phyloP scores from a whole-genome alignment of 2,888 invertebrate species.

The Elgonia sp. region DNA sequence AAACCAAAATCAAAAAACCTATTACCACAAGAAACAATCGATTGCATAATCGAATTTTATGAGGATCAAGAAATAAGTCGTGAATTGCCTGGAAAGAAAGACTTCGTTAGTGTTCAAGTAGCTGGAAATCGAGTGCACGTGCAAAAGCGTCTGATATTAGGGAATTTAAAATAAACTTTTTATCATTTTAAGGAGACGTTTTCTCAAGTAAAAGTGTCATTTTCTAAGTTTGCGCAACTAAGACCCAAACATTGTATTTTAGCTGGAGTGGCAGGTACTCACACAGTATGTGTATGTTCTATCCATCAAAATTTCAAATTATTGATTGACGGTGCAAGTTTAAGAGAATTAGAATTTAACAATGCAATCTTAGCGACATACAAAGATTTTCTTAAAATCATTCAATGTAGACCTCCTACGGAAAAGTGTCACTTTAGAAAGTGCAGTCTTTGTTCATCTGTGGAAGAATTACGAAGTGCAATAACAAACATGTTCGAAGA shows the following conservation, averaged over 20 bases:
- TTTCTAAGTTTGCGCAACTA: slow-evolving; percentile 43
- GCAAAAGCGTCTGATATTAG: slow-evolving; percentile 23
- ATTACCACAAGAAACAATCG: slow-evolving; percentile 22
- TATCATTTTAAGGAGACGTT: slow-evolving; percentile 5
- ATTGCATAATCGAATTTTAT: slow-evolving; percentile 5
- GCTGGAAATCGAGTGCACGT: not conserved
- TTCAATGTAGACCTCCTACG: slow-evolving; percentile 18
- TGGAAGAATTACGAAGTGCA: not conserved
- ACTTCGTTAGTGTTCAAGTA: slow-evolving; percentile 13
- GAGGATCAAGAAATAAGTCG: slow-evolving; percentile 24
- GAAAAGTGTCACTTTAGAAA: slow-evolving; percentile 46
- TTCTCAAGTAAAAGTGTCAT: slow-evolving; percentile 17
- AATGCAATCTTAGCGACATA: not conserved
- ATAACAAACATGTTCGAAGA: slow-evolving; percentile 8
- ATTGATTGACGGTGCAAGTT: slow-evolving; percentile 15
- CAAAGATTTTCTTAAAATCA: slow-evolving; percentile 23
- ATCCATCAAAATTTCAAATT: slow-evolving; percentile 46
- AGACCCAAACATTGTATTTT: slow-evolving; percentile 33
- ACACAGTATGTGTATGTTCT: slow-evolving; percentile 38
- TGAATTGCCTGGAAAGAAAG: slow-evolving; percentile 25
- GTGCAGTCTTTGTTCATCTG: slow-evolving; percentile 3
- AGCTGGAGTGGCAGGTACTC: slow-evolving; percentile 36
- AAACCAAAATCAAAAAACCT: not conserved
- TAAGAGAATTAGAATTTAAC: not conserved
- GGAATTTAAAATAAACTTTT: slow-evolving; percentile 19